Evolutionary conservation across 2,113 vertebrate genomes (phyloP), one percentile per base, ranked within the genome.

Genomic region (Callopanchax toddi): DNA sequence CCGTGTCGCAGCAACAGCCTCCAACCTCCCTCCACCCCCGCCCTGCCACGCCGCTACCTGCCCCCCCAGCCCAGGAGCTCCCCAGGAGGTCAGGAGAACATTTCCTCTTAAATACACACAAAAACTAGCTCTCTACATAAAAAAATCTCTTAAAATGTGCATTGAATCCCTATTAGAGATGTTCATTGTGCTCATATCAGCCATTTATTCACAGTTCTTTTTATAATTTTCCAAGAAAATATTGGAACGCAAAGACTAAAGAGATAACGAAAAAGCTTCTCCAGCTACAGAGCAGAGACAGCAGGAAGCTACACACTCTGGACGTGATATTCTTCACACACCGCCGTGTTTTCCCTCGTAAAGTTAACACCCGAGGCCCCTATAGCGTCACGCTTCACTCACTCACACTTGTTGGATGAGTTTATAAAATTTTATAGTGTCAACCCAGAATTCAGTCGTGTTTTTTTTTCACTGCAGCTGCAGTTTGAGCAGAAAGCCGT

Each of bases 21-120:
- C 17, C 89, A 89, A 76, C 89, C 89, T 0, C 89, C 89, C 5
- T 89, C 87, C 13, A 89, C 89, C 37, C 89, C 89, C 0, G 89
- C 81, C 23, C 82, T 91, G 63, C 89, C 79, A 3, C 67, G 89
- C 1, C 87, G 89, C 59, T 91, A 76, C 76, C 84, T 91, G 66
- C 88, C 89, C 2, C 60, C 89, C 2, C 88, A 87, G 80, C 86
- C 86, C 15, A 71, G 84, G 20, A 81, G 79, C 76, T 91, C 88
- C n/a, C 89, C 89, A 36, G 86, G 79, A 79, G 83, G 89, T 91
- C 57, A 82, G 86, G 54, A 15, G 0, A 44, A 0, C 1, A 32
- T 13, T 34, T 43, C 15, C 15, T 6, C 48, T 37, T 37, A 12
- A 37, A 37, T 32, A 1, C 26, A 29, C 26, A 32, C 6, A 5